phyloP scores from a whole-genome alignment of 2,113 vertebrate species.

The Cinclus mexicanus region DNA sequence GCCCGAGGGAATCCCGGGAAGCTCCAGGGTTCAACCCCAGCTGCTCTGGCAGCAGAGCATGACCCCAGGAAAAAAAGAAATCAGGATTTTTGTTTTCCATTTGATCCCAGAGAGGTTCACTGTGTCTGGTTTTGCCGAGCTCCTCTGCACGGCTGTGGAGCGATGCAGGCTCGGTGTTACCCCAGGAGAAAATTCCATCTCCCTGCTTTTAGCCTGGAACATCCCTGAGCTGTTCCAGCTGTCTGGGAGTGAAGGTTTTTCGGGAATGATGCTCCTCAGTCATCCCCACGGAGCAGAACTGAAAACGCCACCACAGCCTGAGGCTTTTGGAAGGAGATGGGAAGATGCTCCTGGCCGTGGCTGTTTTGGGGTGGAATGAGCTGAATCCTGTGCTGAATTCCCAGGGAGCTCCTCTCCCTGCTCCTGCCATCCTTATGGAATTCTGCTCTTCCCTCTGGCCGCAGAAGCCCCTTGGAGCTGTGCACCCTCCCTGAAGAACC shows the following conservation, averaged over 20 bases:
- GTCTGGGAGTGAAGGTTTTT: background rate
- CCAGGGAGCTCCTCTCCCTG: background rate
- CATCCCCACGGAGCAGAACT: background rate
- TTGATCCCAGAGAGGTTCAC: background rate
- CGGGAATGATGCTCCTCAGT: background rate
- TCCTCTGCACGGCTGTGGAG: background rate
- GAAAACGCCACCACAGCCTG: accelerated
- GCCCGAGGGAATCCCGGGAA: background rate
- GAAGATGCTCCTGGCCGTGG: background rate
- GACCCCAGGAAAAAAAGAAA: background rate
- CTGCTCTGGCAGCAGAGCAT: background rate
- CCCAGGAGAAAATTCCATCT: conserved; percentile 28
- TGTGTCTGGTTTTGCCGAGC: conserved; percentile 1
- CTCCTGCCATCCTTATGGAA: background rate
- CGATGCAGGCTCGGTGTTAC: background rate
- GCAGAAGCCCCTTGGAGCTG: background rate
- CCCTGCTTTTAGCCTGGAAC: background rate
- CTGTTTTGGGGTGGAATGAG: accelerated
- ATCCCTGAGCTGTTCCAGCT: conserved; percentile 22
- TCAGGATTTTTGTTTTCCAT: background rate
- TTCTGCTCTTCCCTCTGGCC: background rate
- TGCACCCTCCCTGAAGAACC: background rate
- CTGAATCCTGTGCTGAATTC: no score
- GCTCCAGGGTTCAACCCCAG: background rate
- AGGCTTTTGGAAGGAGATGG: background rate